phyloP scores from a whole-genome alignment of 2,113 vertebrate genomes.

The Pyrgilauda ruficollis region DNA sequence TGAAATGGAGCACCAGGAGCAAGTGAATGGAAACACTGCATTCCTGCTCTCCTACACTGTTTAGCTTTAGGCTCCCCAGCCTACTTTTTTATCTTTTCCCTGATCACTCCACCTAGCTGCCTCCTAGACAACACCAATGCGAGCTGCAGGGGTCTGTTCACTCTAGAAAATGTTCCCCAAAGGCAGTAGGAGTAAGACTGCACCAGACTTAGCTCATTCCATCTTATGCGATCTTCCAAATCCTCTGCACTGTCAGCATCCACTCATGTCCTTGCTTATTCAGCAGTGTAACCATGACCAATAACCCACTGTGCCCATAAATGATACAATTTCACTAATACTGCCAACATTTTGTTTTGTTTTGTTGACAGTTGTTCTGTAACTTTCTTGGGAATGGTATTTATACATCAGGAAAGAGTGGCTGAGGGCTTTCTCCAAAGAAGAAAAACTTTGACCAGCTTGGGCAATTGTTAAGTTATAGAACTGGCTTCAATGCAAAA shows the following conservation, averaged over 20 bases:
- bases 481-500: not conserved
- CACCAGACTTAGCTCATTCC: not conserved
- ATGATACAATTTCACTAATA: not conserved
- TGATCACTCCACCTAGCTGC: not conserved
- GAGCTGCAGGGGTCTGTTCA: not conserved
- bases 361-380: not conserved
- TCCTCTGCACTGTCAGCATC: not conserved
- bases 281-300: not conserved
- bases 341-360: not conserved
- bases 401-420: not conserved
- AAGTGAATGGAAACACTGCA: not conserved
- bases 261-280: not conserved
- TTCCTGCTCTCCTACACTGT: not conserved
- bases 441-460: not conserved
- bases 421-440: not conserved
- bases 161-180: not conserved
- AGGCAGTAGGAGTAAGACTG: not conserved
- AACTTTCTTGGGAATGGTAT: not conserved
- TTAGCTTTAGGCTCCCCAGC: not conserved
- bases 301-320: not conserved
- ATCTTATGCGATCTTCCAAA: fast-evolving
- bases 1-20: not conserved
- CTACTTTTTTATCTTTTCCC: not conserved
- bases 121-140: fast-evolving
- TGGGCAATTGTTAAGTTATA: not conserved